Percentiles rank a stretch among this genome's conserved stretches.
These are phyloP conservation scores for Colossoma macropomum DNA, from an alignment of 2,113 vertebrate species.

Conservation along the genomic window DNA sequence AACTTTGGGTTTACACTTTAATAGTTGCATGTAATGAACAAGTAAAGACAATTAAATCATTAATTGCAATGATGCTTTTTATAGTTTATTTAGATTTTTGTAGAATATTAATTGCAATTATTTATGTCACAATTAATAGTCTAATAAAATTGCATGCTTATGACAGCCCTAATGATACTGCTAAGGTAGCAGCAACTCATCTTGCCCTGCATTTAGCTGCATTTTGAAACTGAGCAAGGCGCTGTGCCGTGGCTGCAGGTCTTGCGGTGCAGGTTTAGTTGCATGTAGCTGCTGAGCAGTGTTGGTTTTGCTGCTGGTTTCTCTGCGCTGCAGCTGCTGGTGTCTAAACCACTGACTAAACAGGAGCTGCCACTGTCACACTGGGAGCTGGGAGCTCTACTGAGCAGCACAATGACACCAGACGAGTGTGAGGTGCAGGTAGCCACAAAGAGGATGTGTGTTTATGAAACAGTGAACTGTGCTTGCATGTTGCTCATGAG, in stretches of 20 bases:
- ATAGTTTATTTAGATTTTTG: too few relatives aligned
- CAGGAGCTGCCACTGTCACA: too few relatives aligned
- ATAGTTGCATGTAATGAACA: too few relatives aligned
- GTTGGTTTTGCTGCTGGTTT: not conserved
- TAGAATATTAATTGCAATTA: too few relatives aligned
- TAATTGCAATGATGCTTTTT: too few relatives aligned
- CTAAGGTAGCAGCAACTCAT: not conserved
- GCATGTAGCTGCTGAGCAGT: not conserved
- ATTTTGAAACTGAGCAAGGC: too few relatives aligned
- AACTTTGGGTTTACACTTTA: too few relatives aligned
- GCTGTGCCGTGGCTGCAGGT: not conserved
- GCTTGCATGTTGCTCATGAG: not conserved
- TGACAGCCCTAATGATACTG: not conserved
- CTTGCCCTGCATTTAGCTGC: too few relatives aligned
- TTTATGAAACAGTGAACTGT: not conserved
- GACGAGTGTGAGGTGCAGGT: not conserved
- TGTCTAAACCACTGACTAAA: not conserved
- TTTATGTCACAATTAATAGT: too few relatives aligned
- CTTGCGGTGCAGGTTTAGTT: not conserved
- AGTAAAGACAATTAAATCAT: too few relatives aligned
- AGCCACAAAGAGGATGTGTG: not conserved
- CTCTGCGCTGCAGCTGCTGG: not conserved
- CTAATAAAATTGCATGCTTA: too few relatives aligned
- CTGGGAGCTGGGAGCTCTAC: not conserved
- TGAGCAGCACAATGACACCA: not conserved